Evolutionary conservation across 2,113 vertebrate genomes (phyloP).

Genomic region (Paedocypris sp.): DNA sequence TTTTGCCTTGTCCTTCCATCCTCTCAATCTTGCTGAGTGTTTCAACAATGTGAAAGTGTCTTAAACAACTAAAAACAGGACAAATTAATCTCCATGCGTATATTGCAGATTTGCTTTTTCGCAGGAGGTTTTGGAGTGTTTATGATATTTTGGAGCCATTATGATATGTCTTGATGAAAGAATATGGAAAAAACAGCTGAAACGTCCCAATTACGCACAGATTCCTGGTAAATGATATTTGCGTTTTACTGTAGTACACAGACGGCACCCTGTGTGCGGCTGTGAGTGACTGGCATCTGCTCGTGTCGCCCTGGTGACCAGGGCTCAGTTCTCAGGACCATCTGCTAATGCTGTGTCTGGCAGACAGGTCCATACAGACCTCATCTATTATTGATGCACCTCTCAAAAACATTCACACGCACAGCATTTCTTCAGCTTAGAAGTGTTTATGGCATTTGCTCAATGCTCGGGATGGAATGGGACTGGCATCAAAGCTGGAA

Average conservation of each 20-base stretch:
- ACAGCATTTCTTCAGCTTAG: not conserved
- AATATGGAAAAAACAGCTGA: no score
- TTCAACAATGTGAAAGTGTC: no score
- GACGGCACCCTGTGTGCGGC: not conserved
- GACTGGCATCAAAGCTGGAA: not conserved
- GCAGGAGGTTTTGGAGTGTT: no score
- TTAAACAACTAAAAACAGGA: no score
- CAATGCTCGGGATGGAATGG: not conserved
- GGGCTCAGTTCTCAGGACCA: slow-evolving; percentile 18
- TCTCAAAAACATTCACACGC: slow-evolving; percentile 12
- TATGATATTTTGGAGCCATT: no score
- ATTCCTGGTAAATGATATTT: not conserved
- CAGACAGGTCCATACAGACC: slow-evolving; percentile 20
- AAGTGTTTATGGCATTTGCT: slow-evolving; percentile 15
- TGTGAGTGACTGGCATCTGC: slow-evolving; percentile 6
- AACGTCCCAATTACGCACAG: not conserved
- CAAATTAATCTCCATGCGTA: no score
- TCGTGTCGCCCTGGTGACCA: not conserved
- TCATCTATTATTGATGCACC: slow-evolving; percentile 38
- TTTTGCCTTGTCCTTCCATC: no score
- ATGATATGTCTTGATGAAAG: no score
- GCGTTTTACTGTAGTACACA: not conserved
- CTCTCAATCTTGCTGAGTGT: no score
- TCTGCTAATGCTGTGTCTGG: slow-evolving; percentile 33
- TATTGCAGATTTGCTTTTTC: no score